Base-by-base conservation (phyloP, 2,113 vertebrate genomes). In the Syngnathus floridae region DNA sequence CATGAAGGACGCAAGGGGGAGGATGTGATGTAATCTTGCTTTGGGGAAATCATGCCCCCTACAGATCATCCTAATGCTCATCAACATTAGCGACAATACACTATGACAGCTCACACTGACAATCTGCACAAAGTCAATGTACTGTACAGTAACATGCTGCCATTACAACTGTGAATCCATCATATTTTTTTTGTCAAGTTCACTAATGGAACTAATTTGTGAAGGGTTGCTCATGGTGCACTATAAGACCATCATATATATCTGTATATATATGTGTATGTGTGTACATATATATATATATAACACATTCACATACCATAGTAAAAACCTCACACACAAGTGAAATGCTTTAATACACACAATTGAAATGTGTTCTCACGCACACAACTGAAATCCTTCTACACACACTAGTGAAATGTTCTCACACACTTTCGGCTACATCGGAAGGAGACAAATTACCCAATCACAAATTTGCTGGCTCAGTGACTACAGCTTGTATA, bases 11-110 rank as follows among this genome's bases (percentile, higher is more conserved):
- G 69, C 54, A 49, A 48, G 37, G 59, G 69, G 74, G 78, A 69
- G 57, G 75, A 49, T 38, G n/a, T 78, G 73, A 82, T 78, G 78
- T 81, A 69, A 81, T 80, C 66, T 62, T 38, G 58, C 72, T 74
- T 55, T 7, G 16, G 43, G 81, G 72, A 64, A 62, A 64, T 48
- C 7, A 57, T 10, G 2, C 46, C 49, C 64, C 69, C 69, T 1
- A 21, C 70, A 54, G 19, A 6, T 74, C 62, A 4, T 54, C 69
- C 67, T 72, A 70, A 73, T 75, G 73, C 64, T 76, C 80, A 57
- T 70, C 69, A 58, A 43, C 70, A 81, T 75, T 67, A 76, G 58
- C 69, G 36, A 49, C 4, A 62, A 49, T 9, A n/a, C 48, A 73
- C 64, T 67, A 37, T 51, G 49, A 74, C 19, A 17, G 64, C 71